These are phyloP conservation scores for Calephelis nemesis DNA, from an alignment of 1,140 invertebrate genomes.

Conservation along the genomic window DNA sequence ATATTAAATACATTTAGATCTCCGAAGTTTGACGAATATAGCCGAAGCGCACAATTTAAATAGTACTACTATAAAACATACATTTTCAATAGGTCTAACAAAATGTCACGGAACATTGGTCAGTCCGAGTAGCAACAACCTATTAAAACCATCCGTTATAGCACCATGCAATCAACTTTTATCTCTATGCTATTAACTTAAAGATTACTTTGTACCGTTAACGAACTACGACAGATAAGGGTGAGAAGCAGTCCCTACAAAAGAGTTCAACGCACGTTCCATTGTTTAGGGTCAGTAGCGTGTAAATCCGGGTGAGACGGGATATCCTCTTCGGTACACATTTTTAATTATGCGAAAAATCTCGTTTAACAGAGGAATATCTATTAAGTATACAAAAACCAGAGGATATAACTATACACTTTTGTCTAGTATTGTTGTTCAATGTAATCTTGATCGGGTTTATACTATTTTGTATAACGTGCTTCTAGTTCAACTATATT, in stretches of 20 bases:
- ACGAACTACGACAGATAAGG: conserved; percentile 22
- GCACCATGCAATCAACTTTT: background rate
- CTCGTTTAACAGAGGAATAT: too few species aligned
- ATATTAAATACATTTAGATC: too few species aligned
- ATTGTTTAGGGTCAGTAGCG: conserved; percentile 56
- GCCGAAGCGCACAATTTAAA: too few species aligned
- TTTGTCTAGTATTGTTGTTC: too few species aligned
- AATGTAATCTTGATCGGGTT: too few species aligned
- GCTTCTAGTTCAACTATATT: too few species aligned
- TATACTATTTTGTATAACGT: too few species aligned
- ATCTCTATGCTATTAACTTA: background rate
- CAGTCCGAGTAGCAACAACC: conserved; percentile 32
- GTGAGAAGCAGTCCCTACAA: conserved; percentile 63
- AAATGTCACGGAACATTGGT: conserved; percentile 51
- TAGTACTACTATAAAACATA: too few species aligned
- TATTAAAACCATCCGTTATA: conserved; percentile 49
- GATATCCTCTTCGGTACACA: conserved; percentile 35
- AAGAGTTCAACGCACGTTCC: conserved; percentile 76
- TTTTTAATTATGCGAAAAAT: conserved; percentile 26
- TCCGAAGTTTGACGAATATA: too few species aligned
- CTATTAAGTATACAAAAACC: too few species aligned
- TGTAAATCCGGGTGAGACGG: conserved; percentile 47
- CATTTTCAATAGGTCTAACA: too few species aligned
- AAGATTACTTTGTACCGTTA: conserved; percentile 5
- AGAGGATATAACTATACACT: too few species aligned